Evolutionary conservation across 92 coral and sea anemone genomes (phyloP).

Genomic region (Epizoanthus scotinus): DNA sequence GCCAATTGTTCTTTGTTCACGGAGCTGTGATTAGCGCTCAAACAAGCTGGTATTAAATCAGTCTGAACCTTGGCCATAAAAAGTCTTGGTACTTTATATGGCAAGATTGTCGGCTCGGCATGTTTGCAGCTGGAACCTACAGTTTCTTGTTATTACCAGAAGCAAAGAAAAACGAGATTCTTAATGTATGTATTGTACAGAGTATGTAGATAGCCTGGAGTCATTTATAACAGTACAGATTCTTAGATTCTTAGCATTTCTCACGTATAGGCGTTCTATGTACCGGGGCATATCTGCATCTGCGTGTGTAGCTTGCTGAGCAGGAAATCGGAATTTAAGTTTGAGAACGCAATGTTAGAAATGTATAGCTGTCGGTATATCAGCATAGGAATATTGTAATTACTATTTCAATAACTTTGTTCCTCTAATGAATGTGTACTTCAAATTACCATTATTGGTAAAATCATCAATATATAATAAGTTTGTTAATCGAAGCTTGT

Average conservation of each 20-base stretch:
- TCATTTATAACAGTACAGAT: conserved; percentile 7
- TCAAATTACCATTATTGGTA: not conserved
- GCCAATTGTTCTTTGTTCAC: conserved; percentile 37
- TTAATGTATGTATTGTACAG: conserved; percentile 22
- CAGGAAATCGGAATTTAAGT: too few relatives aligned
- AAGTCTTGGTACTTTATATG: not conserved
- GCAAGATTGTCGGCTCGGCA: conserved; percentile 21
- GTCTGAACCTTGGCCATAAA: conserved; percentile 5
- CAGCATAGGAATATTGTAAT: not conserved
- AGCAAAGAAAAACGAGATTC: conserved; percentile 35
- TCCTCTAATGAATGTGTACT: not conserved
- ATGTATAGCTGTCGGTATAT: too few relatives aligned
- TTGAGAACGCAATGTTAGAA: too few relatives aligned
- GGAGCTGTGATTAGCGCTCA: conserved; percentile 25
- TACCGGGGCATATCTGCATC: not conserved
- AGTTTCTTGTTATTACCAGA: conserved; percentile 39
- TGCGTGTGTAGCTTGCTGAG: not conserved
- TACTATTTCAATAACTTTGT: not conserved
- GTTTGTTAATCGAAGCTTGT: conserved; percentile 28
- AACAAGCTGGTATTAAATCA: not conserved
- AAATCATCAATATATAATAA: not conserved
- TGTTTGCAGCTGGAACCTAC: conserved; percentile 36
- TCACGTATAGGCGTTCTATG: not conserved
- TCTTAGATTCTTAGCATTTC: conserved; percentile 15
- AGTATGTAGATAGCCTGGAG: not conserved